Conservation (phyloP, 2,888 invertebrate genomes). For the Dorcus hopei region DNA sequence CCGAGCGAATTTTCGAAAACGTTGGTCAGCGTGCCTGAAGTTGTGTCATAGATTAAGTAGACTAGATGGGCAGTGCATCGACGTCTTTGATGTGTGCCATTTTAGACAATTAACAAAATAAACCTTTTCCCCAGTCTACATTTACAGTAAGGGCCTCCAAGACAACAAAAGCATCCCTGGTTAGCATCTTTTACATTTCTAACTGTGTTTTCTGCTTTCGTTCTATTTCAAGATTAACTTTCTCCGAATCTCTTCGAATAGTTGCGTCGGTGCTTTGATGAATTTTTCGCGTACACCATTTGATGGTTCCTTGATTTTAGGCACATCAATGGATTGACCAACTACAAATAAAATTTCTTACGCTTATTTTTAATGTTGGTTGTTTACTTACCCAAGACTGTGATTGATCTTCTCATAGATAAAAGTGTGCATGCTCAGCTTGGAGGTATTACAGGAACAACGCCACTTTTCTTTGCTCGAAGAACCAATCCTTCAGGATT, state of each 20-base stretch:
- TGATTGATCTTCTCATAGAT: constrained; percentile 75
- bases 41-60: no score
- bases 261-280: constrained; percentile 5
- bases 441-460: constrained; percentile 71
- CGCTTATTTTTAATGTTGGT: no score
- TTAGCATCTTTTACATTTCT: no score
- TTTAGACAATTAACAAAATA: no score
- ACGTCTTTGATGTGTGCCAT: no score
- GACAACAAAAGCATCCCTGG: no score
- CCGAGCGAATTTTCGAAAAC: no score
- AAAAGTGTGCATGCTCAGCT: constrained; percentile 82
- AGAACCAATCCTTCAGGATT: constrained; percentile 75
- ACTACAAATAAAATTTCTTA: constrained; percentile 12
- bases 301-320: constrained; percentile 12
- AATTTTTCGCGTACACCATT: constrained; percentile 17
- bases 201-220: not conserved
- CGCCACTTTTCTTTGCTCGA: constrained; percentile 63
- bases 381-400: constrained; percentile 74
- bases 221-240: constrained; percentile 12
- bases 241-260: constrained; percentile 13
- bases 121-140: no score
- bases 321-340: constrained; percentile 15
- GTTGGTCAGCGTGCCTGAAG: no score
- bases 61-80: no score
- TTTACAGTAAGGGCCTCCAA: no score